A percentile compares a stretch with the other conserved stretches of the same genome.
Evolutionary conservation across 2,888 invertebrate genomes (phyloP).

Genomic region (Chaitophorus viminalis): DNA sequence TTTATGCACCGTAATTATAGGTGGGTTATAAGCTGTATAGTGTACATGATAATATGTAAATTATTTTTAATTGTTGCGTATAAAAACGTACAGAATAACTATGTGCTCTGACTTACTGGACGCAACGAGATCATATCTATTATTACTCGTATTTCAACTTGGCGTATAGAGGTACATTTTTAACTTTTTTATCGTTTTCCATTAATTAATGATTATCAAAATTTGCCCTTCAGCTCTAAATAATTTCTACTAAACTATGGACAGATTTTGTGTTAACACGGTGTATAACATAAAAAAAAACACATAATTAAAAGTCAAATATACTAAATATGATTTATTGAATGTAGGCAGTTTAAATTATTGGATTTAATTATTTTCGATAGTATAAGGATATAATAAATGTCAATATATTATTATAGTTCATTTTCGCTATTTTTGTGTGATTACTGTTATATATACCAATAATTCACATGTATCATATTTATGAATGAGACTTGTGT

Average conservation of each 20-base stretch:
- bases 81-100: conserved; percentile 9
- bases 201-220: conserved; percentile 33
- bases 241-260: neutral
- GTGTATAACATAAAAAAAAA: neutral
- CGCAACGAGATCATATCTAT: conserved; percentile 43
- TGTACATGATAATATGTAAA: conserved; percentile 28
- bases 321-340: neutral
- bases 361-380: too few species aligned
- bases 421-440: too few species aligned
- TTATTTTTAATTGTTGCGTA: conserved; percentile 52
- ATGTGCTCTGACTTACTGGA: neutral
- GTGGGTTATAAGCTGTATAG: neutral
- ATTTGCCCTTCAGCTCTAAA: neutral
- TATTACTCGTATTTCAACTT: conserved; percentile 18
- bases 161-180: neutral
- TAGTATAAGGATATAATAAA: too few species aligned
- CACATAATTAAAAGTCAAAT: neutral
- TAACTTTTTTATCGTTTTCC: conserved; percentile 20
- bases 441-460: too few species aligned
- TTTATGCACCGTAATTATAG: conserved; percentile 48
- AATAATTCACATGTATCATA: too few species aligned
- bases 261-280: neutral
- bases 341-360: neutral
- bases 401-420: too few species aligned
- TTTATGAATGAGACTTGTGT: too few species aligned